Evolutionary conservation across 1,140 invertebrate species (phyloP), one percentile per base, ranked within the genome.

Genomic region (Bombyx mandarina): DNA sequence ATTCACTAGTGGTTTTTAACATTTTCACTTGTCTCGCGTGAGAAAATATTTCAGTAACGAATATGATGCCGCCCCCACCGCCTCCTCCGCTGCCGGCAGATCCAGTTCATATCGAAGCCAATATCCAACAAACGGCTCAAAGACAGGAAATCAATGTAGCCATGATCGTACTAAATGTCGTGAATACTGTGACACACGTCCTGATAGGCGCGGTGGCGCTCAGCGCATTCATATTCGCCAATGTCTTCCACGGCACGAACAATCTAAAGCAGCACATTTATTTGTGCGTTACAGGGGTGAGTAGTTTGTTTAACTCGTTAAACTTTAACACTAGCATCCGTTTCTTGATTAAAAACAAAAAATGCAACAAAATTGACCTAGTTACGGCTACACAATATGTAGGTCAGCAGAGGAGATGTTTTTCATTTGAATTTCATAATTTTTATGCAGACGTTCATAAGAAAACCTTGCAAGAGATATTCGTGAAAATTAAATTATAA

Each of bases 261-360:
- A n/a, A 58, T 2, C 50, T 70, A 8, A 48, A 51, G 9, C 54
- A 55, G 35, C 70, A 73, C 49, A 61, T 69, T 9, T 62, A 62
- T 55, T 59, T 73, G 12, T 69, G 66, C 61, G 61, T 60, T 52
- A 53, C 59, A 49, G 71, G 68, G 26, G 68, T 73, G 62, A 69
- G 68, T 73, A 1, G 9, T 43, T 22, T 61, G 3, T 52, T 50
- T 35, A 35, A 35, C 26, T 35, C 26, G 26, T 35, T 35, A 35
- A 35, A 35, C 4, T 35, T 35, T 35, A 35, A 35, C 26, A 35
- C 26, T 3, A 35, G 26, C 26, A 35, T 35, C 26, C 4, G 26
- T 35, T 35, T 35, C 26, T 0, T 35, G 4, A 35, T 35, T 35
- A 35, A 35, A 2, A 35, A 35, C 26, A 35, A 35, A 35, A 18